Base-by-base conservation (phyloP, 2,113 vertebrate species). In the Strix uralensis region DNA sequence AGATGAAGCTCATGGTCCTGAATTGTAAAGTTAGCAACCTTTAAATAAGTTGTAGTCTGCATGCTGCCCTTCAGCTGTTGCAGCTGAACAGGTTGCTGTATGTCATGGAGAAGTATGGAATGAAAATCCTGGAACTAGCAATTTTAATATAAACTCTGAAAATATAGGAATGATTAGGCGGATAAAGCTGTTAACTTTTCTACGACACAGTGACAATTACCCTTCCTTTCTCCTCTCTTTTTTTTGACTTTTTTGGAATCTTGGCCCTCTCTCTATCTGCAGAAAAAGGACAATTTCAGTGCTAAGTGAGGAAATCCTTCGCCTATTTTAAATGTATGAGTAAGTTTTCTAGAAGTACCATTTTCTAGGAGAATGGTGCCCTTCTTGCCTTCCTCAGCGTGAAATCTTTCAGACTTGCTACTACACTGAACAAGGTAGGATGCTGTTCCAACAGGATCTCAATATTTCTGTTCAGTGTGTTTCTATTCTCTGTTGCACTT, bases 61-160 rank as follows among this genome's bases (percentile, higher is more conserved):
- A 44, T 81, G 34, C 29, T 72, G 49, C 36, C 30, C 11, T 58
- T 47, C 36, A 52, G 65, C 27, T 95, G 25, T 44, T 78, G 77
- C 46, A 80, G 46, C 26, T 87, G 57, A 95, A 13, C 77, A 86
- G 62, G 14, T 52, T 95, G 67, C 51, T 49, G 54, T 40, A 79
- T 58, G 51, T 70, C 25, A 57, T 20, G 74, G 13, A 58, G n/a
- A 66, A 65, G 3, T 27, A 63, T 38, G 11, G 9, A 13, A 72
- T 65, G 23, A 87, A 70, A 19, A 75, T 55, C 69, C 19, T 54
- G 40, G 21, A 91, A 91, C 15, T 7, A 88, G 26, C 30, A 66
- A 49, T 78, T 90, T 91, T 91, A 51, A 91, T 75, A 72, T 9
- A 92, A 95, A 54, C 13, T 65, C 77, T 92, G 55, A 86, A 92